Base-by-base conservation (phyloP, 2,797 vertebrate genomes). In the Epinephelus coioides region DNA sequence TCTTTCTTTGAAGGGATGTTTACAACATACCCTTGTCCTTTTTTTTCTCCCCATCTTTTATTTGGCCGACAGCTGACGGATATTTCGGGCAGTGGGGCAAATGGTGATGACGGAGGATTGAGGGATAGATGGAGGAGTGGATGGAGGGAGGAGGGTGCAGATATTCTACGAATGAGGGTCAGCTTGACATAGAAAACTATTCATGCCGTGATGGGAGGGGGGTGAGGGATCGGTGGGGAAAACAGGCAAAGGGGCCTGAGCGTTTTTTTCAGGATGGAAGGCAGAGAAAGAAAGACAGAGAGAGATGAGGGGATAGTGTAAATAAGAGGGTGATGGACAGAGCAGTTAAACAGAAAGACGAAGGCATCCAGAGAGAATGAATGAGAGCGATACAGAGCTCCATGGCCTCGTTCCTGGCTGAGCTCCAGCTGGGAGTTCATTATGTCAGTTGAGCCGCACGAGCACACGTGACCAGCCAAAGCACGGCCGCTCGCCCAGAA, bases 351-450 rank as follows among this genome's bases (percentile, higher is more conserved):
- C 8, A 60, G 77, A 55, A 17, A 69, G 50, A 68, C 34, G 53
- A 82, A 43, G 38, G 18, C 7, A 0, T 53, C 66, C 38, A 57
- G n/a, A 71, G 69, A 76, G 79, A 56, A 34, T 73, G 77, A 85
- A 79, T 78, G 68, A 73, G 70, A 78, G 68, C 44, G 23, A 74
- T 49, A 51, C 56, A 83, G 73, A 70, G 73, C 77, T 86, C 77
- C 62, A 7, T 72, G 89, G 61, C 83, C 83, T 87, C 75, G 70
- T 82, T 78, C 80, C 86, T 86, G 88, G 68, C 74, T 19, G 69
- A 79, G 82, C 82, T 90, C 92, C 91, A 93, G 82, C 76, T 69
- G 14, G 14, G 89, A 90, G 90, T 87, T 93, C 91, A 93, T 93
- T 86, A 87, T 91, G 90, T 93, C 89, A 91, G 74, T 85, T 73